A percentile compares a stretch with the other conserved stretches of the same genome.
These are phyloP conservation scores for Thunnus maccoyii DNA, from an alignment of 2,113 vertebrate genomes.

Conservation along the genomic window DNA sequence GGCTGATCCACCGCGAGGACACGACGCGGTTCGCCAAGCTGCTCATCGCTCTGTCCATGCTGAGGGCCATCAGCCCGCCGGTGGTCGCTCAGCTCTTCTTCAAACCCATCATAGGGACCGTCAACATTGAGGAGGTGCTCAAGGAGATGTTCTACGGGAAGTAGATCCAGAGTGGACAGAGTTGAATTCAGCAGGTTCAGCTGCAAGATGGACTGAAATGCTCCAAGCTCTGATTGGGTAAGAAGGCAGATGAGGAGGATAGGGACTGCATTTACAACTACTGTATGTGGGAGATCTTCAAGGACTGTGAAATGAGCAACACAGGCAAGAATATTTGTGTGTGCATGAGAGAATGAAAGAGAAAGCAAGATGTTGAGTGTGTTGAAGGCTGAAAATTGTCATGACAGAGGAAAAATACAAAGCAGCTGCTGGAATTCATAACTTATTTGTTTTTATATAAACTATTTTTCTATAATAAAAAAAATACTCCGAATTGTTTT, in stretches of 20 bases:
- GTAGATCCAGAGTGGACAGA: conserved; percentile 67
- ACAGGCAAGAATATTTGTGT: conserved; percentile 17
- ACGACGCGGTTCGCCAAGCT: conserved; percentile 91
- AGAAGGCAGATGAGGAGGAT: conserved; percentile 17
- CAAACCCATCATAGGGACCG: conserved; percentile 93
- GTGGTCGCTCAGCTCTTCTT: conserved; percentile 95
- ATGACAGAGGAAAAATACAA: conserved; percentile 57
- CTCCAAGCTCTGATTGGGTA: conserved; percentile 8
- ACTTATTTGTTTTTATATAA: conserved; percentile 84
- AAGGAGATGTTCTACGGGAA: conserved; percentile 98
- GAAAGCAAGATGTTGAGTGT: conserved; percentile 6
- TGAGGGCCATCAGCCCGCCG: conserved; percentile 90
- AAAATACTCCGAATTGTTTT: conserved; percentile 32
- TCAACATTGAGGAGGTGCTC: conserved; percentile 97
- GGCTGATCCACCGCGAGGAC: conserved; percentile 89
- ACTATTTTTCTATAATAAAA: conserved; percentile 83
- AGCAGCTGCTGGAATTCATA: conserved; percentile 76
- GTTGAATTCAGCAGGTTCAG: conserved; percentile 29
- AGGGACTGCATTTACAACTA: conserved; percentile 20
- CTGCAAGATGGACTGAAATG: conserved; percentile 21
- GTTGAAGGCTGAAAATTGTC: conserved; percentile 14
- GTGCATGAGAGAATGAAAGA: conserved; percentile 28
- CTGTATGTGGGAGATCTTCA: conserved; percentile 29
- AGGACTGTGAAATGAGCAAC: conserved; percentile 44
- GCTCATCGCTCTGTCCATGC: conserved; percentile 92